phyloP scores from a whole-genome alignment of 2,113 vertebrate genomes.

The Notarius lentiginosus region DNA sequence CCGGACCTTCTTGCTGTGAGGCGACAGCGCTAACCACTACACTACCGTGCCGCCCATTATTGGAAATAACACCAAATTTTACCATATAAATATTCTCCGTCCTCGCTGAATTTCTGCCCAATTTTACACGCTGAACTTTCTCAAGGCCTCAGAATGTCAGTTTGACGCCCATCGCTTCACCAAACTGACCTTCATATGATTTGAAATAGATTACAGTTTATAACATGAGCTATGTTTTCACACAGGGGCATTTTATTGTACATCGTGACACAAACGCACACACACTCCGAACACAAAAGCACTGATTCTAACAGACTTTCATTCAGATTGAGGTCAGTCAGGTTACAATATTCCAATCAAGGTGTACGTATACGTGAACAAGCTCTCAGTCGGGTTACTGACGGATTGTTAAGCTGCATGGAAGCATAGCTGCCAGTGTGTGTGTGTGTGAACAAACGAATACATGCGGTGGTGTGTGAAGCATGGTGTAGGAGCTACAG shows the following conservation, averaged over 20 bases:
- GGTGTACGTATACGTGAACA: neutral
- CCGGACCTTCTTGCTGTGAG: too few relatives aligned
- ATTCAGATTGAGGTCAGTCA: neutral
- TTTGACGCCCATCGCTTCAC: neutral
- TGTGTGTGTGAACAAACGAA: neutral
- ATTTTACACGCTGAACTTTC: neutral
- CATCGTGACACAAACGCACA: neutral
- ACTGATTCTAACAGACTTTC: neutral
- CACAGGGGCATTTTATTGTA: neutral
- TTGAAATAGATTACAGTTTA: neutral
- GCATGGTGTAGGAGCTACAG: conserved; percentile 39
- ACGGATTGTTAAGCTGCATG: neutral
- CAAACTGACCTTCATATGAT: neutral
- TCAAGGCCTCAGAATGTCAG: neutral
- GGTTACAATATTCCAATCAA: neutral
- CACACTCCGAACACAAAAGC: neutral
- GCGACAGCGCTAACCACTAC: too few relatives aligned
- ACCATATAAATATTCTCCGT: neutral
- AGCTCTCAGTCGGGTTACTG: neutral
- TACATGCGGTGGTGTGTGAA: conserved; percentile 41
- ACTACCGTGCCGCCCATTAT: too few relatives aligned
- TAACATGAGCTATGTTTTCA: neutral
- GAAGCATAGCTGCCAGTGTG: neutral
- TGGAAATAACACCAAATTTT: neutral
- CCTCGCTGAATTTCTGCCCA: neutral